phyloP scores from a whole-genome alignment of 2,113 vertebrate species.

The Ovibos moschatus region DNA sequence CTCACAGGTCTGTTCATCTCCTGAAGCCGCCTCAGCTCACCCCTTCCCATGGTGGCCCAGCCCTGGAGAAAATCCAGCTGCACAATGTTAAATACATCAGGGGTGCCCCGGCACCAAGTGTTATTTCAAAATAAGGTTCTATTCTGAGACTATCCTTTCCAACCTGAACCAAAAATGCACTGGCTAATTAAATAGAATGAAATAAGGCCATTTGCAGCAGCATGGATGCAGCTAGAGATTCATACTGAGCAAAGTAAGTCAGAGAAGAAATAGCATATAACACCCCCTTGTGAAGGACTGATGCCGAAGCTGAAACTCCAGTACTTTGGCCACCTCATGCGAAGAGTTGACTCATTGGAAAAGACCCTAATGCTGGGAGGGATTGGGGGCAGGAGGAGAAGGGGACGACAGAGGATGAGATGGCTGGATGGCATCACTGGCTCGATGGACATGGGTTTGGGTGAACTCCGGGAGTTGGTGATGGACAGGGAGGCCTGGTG shows the following conservation, averaged over 20 bases:
- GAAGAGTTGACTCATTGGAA: too few relatives aligned
- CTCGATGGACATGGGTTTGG: too few relatives aligned
- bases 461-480: too few relatives aligned
- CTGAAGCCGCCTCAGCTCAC: accelerated
- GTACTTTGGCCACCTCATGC: too few relatives aligned
- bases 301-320: too few relatives aligned
- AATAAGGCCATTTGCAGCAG: background rate
- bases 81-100: background rate
- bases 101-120: background rate
- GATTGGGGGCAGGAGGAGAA: too few relatives aligned
- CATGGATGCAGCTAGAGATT: background rate
- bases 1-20: background rate
- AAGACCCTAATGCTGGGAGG: too few relatives aligned
- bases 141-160: background rate
- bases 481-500: too few relatives aligned
- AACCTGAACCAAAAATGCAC: background rate
- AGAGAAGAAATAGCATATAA: background rate
- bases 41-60: background rate
- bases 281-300: background rate
- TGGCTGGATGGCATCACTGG: too few relatives aligned
- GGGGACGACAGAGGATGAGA: too few relatives aligned
- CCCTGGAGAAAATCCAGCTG: background rate
- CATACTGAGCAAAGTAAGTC: background rate
- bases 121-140: background rate
- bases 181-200: background rate